Percentiles rank a stretch among this genome's conserved stretches.
Evolutionary conservation across 1,140 invertebrate species (phyloP).

Genomic region (Centruroides vittatus): DNA sequence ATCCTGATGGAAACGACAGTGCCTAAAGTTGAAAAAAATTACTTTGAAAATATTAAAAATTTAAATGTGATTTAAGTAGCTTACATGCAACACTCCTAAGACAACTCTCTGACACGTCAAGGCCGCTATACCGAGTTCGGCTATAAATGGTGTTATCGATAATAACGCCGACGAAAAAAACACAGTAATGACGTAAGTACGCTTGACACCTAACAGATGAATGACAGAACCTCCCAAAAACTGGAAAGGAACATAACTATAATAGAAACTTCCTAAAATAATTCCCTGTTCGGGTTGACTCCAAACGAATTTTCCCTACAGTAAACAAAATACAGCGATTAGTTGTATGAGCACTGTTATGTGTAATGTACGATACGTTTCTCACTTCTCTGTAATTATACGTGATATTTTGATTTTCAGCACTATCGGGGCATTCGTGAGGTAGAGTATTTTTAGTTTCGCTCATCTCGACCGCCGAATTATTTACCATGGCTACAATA

Average conservation of each 20-base stretch:
- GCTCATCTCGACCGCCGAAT: neutral
- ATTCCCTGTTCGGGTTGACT: neutral
- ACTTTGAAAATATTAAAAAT: no score
- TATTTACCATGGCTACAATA: constrained; percentile 86
- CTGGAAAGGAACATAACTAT: neutral
- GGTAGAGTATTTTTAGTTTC: neutral
- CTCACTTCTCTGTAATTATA: neutral
- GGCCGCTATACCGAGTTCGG: constrained; percentile 29
- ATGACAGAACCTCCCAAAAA: neutral
- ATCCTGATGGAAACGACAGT: constrained; percentile 19
- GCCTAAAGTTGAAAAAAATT: no score
- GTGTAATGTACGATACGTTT: no score
- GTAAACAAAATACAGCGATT: neutral
- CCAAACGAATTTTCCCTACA: neutral
- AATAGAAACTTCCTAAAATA: neutral
- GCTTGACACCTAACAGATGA: constrained; percentile 20
- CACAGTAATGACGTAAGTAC: constrained; percentile 68
- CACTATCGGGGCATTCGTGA: neutral
- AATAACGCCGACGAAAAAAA: constrained; percentile 64
- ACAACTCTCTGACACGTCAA: constrained; percentile 27
- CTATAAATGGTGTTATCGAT: constrained; percentile 52
- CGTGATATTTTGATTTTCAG: neutral
- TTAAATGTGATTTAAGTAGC: no score
- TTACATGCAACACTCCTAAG: constrained; percentile 27
- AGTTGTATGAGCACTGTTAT: no score